Evolutionary conservation across 2,113 vertebrate species (phyloP).

Genomic region (Ceyx margarethae): DNA sequence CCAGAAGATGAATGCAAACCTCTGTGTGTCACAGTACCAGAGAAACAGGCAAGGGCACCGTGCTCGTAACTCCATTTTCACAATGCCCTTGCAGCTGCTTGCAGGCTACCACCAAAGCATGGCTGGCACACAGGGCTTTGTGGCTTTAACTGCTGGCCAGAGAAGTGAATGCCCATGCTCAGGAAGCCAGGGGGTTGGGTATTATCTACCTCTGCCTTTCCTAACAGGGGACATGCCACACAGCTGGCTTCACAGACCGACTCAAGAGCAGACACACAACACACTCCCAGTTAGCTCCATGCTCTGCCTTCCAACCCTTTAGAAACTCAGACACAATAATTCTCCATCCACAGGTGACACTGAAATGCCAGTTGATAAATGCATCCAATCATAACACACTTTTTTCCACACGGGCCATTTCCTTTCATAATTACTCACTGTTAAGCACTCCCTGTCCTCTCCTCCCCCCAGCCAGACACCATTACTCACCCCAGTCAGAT

Average conservation of each 20-base stretch:
- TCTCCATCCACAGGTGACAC: slow-evolving; percentile 26
- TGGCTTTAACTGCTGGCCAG: not conserved
- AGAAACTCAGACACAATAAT: slow-evolving; percentile 29
- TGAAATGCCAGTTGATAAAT: slow-evolving; percentile 39
- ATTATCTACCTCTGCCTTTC: not conserved
- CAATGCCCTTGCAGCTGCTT: not conserved
- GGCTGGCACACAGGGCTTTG: not conserved
- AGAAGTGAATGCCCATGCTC: not conserved
- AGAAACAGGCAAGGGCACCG: not conserved
- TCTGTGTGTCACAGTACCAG: not conserved
- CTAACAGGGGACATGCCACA: not conserved
- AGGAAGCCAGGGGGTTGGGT: not conserved
- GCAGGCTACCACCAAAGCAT: not conserved
- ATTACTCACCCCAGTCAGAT: slow-evolving; percentile 57
- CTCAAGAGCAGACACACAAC: not conserved
- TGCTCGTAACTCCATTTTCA: not conserved
- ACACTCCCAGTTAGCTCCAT: not conserved
- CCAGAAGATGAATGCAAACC: not conserved
- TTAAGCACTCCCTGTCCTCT: slow-evolving; percentile 42
- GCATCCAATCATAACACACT: slow-evolving; percentile 35
- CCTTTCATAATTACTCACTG: slow-evolving; percentile 49
- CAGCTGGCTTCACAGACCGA: not conserved
- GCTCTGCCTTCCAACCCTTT: slow-evolving; percentile 6
- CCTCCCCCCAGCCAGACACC: slow-evolving; percentile 42
- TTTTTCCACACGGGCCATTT: slow-evolving; percentile 12